Evolutionary conservation across 2,888 invertebrate species (phyloP), one percentile per base, ranked within the genome.

Genomic region (Seladonia tumulorum): DNA sequence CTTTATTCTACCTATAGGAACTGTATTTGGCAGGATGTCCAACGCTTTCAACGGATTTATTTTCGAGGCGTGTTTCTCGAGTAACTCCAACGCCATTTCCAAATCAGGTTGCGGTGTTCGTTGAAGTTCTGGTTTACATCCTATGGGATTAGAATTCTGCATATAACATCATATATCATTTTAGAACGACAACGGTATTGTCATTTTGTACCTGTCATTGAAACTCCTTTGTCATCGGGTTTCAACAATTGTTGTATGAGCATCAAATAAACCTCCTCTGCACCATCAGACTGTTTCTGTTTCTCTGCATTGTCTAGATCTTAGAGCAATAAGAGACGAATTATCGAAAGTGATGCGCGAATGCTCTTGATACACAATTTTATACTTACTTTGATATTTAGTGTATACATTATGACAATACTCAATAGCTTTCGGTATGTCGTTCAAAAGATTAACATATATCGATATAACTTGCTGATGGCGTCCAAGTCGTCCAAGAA

Each of bases 401-500:
- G 95, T 94, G 92, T 97, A 97, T 73, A 97, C 97, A 87, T 96
- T 97, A 90, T 97, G 96, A 93, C 99, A 99, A 95, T 99, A 99
- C 81, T 97, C 96, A 86, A 98, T 97, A 0, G 99, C 99, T 93
- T 97, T 97, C 7, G 97, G 95, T 0, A 98, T 96, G 94, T 99
- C 98, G 66, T 98, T 95, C 82, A 99, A 96, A 53, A 98, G 97
- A 92, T 98, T 97, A 35, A 99, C 97, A 94, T 99, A 99, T 93
- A 99, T 98, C 1, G 98, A 97, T 73, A 99, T 95, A 0, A 99
- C 99, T 94, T 99, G 98, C 93, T 99, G 98, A 94, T 99, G 99
- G 87, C 98, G 96, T 0, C 98, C 98, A 42, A 99, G 95, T 91
- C 98, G 97, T 0, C 99, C 99, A 68, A 99, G 95, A 85, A 99